These are phyloP conservation scores for Meloidogyne floridensis DNA, from an alignment of 1,140 invertebrate species.

Conservation along the genomic window DNA sequence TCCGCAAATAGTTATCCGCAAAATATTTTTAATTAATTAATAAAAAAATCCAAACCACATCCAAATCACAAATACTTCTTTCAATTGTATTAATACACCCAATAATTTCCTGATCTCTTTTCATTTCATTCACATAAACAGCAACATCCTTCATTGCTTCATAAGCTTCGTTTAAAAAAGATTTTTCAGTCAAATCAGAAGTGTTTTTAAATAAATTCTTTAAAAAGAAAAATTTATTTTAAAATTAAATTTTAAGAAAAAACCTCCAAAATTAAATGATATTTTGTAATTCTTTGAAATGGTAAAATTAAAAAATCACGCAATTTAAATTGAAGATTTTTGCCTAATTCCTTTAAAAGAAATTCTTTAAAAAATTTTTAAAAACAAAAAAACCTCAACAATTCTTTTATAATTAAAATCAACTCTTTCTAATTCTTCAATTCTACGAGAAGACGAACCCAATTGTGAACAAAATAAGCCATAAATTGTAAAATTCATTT, in stretches of 20 bases:
- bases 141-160: conserved; percentile 66
- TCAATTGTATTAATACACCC: conserved; percentile 63
- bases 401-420: conserved; percentile 67
- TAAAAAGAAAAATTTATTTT: neutral
- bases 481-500: conserved; percentile 86
- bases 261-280: conserved; percentile 68
- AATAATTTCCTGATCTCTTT: conserved; percentile 67
- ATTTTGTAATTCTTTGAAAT: conserved; percentile 69
- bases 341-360: conserved; percentile 59
- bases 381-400: too few species aligned
- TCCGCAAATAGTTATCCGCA: too few species aligned
- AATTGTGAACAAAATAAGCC: conserved; percentile 92
- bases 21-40: neutral
- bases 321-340: conserved; percentile 67
- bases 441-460: conserved; percentile 76
- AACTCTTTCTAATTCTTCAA: conserved; percentile 77
- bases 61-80: conserved; percentile 61
- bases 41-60: conserved; percentile 51
- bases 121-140: conserved; percentile 68
- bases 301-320: conserved; percentile 67
- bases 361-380: neutral
- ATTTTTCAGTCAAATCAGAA: neutral
- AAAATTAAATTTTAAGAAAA: conserved; percentile 2
- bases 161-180: conserved; percentile 15
- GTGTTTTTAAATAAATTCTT: conserved; percentile 32